phyloP scores from a whole-genome alignment of 2,113 vertebrate species.

The Perca schrenkii region DNA sequence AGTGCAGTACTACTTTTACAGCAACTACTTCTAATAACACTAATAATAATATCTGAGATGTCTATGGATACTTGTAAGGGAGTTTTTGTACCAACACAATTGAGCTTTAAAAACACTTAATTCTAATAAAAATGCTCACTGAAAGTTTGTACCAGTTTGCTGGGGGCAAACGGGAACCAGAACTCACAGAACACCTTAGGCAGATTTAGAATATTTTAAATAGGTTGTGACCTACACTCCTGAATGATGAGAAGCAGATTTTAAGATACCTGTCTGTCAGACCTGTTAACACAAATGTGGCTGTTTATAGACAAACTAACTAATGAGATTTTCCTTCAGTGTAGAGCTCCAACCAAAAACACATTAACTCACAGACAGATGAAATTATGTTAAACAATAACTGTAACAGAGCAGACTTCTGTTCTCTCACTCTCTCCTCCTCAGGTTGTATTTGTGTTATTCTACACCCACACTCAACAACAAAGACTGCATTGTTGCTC shows the following conservation, averaged over 20 bases:
- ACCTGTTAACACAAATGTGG: not conserved
- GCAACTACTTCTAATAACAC: not conserved
- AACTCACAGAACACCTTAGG: not conserved
- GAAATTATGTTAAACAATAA: not conserved
- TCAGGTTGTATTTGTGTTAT: slow-evolving; percentile 33
- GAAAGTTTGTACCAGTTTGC: not conserved
- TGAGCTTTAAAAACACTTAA: not conserved
- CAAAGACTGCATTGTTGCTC: slow-evolving; percentile 50
- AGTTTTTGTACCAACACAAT: not conserved
- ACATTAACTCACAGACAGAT: not conserved
- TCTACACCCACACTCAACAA: slow-evolving; percentile 24
- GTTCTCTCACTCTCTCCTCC: slow-evolving; percentile 4
- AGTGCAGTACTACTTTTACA: too few species aligned
- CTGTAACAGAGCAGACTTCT: slow-evolving; percentile 16
- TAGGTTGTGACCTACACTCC: not conserved
- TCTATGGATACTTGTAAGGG: not conserved
- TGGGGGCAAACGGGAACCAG: not conserved
- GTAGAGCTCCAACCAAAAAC: not conserved
- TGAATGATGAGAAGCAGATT: not conserved
- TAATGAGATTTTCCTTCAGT: slow-evolving; percentile 22
- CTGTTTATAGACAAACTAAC: slow-evolving; percentile 38
- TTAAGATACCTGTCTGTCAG: slow-evolving; percentile 6
- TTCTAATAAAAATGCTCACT: not conserved
- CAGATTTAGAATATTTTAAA: not conserved
- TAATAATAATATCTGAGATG: too few species aligned